Base-by-base conservation (phyloP, 23 tunicate genomes). In the Ascidia mentula region DNA sequence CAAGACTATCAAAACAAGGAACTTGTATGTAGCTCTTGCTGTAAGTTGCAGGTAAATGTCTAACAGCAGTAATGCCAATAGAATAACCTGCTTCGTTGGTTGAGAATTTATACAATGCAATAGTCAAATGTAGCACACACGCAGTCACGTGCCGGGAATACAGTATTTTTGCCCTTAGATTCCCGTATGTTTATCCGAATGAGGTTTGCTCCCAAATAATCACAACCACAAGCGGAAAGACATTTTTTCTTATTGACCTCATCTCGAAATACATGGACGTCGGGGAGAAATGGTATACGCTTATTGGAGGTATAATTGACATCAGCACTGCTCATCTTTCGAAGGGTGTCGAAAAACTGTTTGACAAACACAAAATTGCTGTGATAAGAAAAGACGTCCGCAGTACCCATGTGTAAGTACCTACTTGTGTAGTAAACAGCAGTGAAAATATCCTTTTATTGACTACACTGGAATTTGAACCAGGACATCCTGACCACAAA, bases 261-360 rank as follows among this genome's bases (percentile, higher is more conserved):
- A 28, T 36, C 18, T 35, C 85, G 0, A 38, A 72, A 42, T 42
- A 71, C 38, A 36, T 81, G 20, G 60, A 77, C 65, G 8, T 36
- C 17, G 3, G 6, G 26, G 85, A 45, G 15, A 34, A 31, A 6
- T 81, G 85, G 85, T 81, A 81, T 37, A 45, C 37, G 7, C 1
- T 70, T 6, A 38, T 72, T 37, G 85, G 85, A 1, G 85, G 85
- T 6, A n/a, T 81, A 1, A 34, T 81, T 30, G 76, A 81, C 31
- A 18, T 71, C 7, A 78, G 72, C 72, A 28, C 72, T 1, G 8
- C 34, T 20, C 74, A 60, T 38, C 45, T 79, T 3, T 32, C 74
- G 24, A 73, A 71, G 12, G 31, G 38, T 17, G 85, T 31, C 17
- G 15, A 31, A 0, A 37, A 24, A 28, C 31, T 81, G 85, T 24